Conservation (phyloP, 2,888 invertebrate species). For the Apeira syringaria region DNA sequence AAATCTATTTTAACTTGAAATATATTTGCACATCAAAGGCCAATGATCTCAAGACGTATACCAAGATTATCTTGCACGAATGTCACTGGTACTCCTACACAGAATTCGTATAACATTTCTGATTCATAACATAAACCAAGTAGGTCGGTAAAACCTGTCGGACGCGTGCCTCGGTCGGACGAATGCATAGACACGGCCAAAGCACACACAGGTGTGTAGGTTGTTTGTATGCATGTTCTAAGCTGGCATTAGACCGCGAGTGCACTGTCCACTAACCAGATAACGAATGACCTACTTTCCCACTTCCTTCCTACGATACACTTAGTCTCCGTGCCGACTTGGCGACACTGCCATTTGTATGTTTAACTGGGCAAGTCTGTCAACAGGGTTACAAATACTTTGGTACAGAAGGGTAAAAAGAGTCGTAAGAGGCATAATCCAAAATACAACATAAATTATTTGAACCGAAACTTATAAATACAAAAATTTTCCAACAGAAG, state of each 20-base stretch:
- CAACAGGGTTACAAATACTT: too few relatives aligned
- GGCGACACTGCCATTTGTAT: slow-evolving; percentile 16
- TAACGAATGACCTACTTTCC: slow-evolving; percentile 67
- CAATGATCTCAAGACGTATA: too few relatives aligned
- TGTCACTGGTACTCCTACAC: neutral
- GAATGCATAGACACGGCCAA: neutral
- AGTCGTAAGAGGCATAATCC: too few relatives aligned
- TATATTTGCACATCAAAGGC: too few relatives aligned
- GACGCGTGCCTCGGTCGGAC: neutral
- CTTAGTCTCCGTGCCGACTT: slow-evolving; percentile 32
- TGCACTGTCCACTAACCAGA: slow-evolving; percentile 70
- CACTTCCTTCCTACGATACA: slow-evolving; percentile 66
- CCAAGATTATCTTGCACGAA: neutral
- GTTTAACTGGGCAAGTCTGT: too few relatives aligned
- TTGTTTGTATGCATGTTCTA: slow-evolving; percentile 10
- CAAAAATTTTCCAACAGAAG: too few relatives aligned
- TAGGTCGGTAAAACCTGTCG: neutral
- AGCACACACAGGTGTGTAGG: slow-evolving; percentile 11
- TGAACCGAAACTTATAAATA: too few relatives aligned
- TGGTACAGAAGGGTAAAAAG: too few relatives aligned
- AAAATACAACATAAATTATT: too few relatives aligned
- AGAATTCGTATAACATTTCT: neutral
- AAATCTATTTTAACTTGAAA: too few relatives aligned
- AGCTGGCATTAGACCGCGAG: slow-evolving; percentile 27
- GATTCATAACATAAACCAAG: neutral